Conservation (phyloP, 2,113 vertebrate species). For the Forbesichthys agassizii region DNA sequence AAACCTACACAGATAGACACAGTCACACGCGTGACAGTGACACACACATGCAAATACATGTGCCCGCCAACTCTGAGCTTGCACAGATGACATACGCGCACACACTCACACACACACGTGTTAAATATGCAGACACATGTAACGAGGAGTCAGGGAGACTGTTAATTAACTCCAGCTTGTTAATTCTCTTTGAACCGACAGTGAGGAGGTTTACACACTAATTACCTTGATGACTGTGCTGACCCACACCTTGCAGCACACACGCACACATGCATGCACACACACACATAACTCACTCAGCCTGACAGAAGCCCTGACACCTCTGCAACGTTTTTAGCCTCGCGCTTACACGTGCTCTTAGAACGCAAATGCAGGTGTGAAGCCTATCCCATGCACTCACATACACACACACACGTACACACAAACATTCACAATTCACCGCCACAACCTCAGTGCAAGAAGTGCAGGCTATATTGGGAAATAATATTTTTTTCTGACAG, state of each 20-base stretch:
- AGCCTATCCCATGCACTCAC: constrained; percentile 19
- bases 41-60: neutral
- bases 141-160: constrained; percentile 69
- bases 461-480: constrained; percentile 53
- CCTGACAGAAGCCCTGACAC: constrained; percentile 47
- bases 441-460: constrained; percentile 24
- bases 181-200: constrained; percentile 78
- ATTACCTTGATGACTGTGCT: constrained; percentile 73
- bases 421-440: constrained; percentile 23
- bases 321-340: constrained; percentile 48
- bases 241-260: constrained; percentile 47
- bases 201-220: constrained; percentile 73
- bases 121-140: constrained; percentile 73
- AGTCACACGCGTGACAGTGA: neutral
- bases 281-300: constrained; percentile 1
- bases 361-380: constrained; percentile 59
- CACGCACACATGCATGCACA: constrained; percentile 18
- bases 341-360: constrained; percentile 26
- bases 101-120: constrained; percentile 30
- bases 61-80: constrained; percentile 4
- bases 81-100: constrained; percentile 22
- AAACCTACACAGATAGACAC: neutral
- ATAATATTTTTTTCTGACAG: constrained; percentile 3
- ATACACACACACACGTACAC: constrained; percentile 23
- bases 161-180: constrained; percentile 75